Conservation (phyloP, 1,140 invertebrate species). For the Diuraphis noxia region DNA sequence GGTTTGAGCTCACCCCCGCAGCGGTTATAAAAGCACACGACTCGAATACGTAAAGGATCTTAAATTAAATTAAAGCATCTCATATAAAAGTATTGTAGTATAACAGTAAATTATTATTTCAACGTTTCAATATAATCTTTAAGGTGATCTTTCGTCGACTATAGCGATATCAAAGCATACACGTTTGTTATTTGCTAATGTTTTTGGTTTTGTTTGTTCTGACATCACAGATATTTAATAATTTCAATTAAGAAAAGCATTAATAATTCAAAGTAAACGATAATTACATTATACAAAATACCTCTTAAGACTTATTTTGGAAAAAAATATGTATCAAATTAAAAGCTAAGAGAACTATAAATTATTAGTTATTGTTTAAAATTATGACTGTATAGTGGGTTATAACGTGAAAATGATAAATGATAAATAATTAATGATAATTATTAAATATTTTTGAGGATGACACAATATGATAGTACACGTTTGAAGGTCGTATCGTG, state of each 20-base stretch:
- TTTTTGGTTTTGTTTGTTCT: background rate
- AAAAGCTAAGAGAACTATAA: background rate
- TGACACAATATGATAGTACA: background rate
- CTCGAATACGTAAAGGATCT: background rate
- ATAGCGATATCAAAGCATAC: background rate
- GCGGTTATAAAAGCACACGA: background rate
- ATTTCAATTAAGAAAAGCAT: background rate
- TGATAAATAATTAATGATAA: background rate
- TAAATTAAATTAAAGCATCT: background rate
- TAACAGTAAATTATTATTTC: background rate
- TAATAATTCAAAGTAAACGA: background rate
- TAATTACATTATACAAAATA: background rate
- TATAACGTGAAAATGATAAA: background rate
- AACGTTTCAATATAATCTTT: background rate
- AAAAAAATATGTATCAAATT: background rate
- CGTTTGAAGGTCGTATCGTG: constrained; percentile 4
- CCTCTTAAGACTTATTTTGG: background rate
- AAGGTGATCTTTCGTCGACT: background rate
- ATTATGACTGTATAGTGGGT: background rate
- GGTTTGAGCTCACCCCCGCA: background rate
- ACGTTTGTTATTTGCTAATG: background rate
- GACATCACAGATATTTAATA: background rate
- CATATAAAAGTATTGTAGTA: background rate
- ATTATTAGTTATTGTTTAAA: constrained; percentile 7
- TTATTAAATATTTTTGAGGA: background rate